These are phyloP conservation scores for Dromas ardeola DNA, from an alignment of 2,113 vertebrate genomes.

Conservation along the genomic window DNA sequence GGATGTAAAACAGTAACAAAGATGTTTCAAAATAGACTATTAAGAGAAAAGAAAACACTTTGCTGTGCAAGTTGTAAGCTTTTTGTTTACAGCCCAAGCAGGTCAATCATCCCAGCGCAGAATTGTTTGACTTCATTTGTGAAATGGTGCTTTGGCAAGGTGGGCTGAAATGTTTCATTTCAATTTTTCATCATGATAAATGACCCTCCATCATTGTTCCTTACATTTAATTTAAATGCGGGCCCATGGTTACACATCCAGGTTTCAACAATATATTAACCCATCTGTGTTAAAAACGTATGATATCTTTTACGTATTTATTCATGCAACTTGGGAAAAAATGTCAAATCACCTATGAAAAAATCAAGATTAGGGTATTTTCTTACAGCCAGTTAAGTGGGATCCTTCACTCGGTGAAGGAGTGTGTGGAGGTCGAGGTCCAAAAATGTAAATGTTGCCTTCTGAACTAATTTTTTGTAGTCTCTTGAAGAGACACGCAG, in stretches of 20 bases:
- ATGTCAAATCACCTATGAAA: background rate
- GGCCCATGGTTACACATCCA: background rate
- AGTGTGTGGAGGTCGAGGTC: background rate
- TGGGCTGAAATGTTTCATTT: background rate
- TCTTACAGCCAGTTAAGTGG: background rate
- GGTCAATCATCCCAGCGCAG: background rate
- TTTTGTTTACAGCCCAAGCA: background rate
- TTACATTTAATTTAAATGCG: background rate
- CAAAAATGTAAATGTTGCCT: background rate
- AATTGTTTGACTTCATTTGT: background rate
- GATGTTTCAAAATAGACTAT: background rate
- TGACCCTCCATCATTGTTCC: background rate
- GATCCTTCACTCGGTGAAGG: background rate
- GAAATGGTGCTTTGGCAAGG: background rate
- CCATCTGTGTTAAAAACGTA: background rate
- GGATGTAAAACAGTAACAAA: background rate
- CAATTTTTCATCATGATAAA: background rate
- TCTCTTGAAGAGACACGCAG: background rate
- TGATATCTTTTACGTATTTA: background rate
- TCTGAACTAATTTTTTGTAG: background rate
- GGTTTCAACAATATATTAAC: background rate
- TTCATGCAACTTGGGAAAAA: background rate
- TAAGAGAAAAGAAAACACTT: background rate
- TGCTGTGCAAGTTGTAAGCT: background rate
- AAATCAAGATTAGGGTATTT: background rate